Evolutionary conservation across 2,797 vertebrate species (phyloP).

Genomic region (Stomatorhinus walkeri): DNA sequence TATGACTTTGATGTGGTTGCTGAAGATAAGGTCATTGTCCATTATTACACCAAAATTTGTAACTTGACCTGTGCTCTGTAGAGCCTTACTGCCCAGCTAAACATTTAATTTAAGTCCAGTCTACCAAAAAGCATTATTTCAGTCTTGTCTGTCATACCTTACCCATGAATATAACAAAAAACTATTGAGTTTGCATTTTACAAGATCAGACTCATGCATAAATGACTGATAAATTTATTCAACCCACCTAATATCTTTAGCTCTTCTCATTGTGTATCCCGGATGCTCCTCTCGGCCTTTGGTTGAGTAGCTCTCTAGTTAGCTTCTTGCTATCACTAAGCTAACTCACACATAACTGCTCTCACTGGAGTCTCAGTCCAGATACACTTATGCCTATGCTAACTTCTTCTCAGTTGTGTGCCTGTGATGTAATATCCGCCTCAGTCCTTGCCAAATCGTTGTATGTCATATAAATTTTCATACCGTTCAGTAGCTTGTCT

Average conservation of each 20-base stretch:
- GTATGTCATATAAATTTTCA: background rate
- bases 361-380: background rate
- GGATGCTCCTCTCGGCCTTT: background rate
- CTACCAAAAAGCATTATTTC: background rate
- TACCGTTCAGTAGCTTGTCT: slow-evolving; percentile 17
- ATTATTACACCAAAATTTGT: background rate
- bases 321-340: background rate
- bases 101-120: background rate
- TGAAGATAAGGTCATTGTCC: background rate
- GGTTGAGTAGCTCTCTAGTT: background rate
- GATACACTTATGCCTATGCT: background rate
- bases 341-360: background rate
- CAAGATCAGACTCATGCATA: background rate
- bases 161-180: background rate
- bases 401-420: background rate
- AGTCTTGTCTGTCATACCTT: background rate
- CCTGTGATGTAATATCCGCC: background rate
- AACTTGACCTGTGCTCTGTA: background rate
- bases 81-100: background rate
- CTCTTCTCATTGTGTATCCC: background rate
- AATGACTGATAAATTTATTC: slow-evolving; percentile 1
- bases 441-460: background rate
- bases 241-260: background rate
- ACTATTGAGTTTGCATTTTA: background rate
- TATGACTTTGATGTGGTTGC: background rate